phyloP scores from a whole-genome alignment of 2,797 vertebrate species.

The Pseudochaenichthys georgianus region DNA sequence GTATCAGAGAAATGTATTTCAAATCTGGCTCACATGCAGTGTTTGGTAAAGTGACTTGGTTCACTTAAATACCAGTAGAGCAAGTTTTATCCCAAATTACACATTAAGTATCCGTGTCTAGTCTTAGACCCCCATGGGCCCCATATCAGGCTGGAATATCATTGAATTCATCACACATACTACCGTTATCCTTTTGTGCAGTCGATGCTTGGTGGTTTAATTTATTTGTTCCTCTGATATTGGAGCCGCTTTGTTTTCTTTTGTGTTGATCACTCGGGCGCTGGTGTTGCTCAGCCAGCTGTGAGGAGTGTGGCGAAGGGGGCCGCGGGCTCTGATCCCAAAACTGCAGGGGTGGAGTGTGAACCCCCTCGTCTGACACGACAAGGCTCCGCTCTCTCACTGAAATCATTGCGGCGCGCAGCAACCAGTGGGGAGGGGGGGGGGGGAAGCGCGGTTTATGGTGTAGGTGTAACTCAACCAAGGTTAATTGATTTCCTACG shows the following conservation, averaged over 20 bases:
- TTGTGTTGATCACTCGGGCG: conserved; percentile 61
- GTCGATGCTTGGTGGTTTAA: conserved; percentile 16
- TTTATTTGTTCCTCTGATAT: conserved; percentile 65
- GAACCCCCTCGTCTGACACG: conserved; percentile 27
- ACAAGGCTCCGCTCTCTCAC: conserved; percentile 12
- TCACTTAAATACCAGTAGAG: background rate
- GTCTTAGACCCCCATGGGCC: background rate
- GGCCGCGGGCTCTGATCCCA: conserved; percentile 58
- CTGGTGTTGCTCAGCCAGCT: conserved; percentile 72
- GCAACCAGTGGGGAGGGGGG: background rate
- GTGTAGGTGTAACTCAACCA: conserved; percentile 51
- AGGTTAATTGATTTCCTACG: conserved; percentile 52
- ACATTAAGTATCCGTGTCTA: background rate
- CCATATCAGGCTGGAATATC: background rate
- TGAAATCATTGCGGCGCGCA: conserved; percentile 17
- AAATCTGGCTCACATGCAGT: background rate
- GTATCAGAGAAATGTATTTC: background rate
- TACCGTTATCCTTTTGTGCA: conserved; percentile 15
- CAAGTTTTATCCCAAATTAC: too few relatives aligned
- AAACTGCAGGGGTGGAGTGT: conserved; percentile 52
- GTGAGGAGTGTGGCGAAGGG: conserved; percentile 68
- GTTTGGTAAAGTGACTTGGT: background rate
- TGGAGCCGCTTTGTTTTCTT: conserved; percentile 56
- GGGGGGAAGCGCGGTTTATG: conserved; percentile 22
- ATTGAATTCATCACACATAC: background rate